Evolutionary conservation across 2,888 invertebrate species (phyloP).

Genomic region (Aromia moschata): DNA sequence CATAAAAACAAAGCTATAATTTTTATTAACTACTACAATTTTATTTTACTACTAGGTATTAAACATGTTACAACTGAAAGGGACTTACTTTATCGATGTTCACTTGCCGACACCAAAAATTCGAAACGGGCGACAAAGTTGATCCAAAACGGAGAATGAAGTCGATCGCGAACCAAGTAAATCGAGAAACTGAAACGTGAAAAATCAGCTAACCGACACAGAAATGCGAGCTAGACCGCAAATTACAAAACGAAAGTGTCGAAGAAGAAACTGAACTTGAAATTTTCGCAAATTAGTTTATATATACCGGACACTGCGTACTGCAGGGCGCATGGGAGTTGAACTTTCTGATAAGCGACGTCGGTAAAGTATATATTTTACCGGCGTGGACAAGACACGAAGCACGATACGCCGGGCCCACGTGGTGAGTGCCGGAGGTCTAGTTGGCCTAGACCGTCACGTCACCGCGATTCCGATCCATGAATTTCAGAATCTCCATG

Average conservation of each 20-base stretch:
- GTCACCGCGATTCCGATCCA: conserved; percentile 13
- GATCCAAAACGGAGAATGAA: background rate
- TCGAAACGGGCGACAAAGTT: no score
- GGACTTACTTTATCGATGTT: background rate
- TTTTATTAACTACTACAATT: no score
- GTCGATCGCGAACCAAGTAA: background rate
- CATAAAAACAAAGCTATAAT: no score
- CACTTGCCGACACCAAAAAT: background rate
- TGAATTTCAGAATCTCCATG: conserved; percentile 1
- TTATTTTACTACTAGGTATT: no score
- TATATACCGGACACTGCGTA: conserved; percentile 9
- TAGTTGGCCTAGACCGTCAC: conserved; percentile 18
- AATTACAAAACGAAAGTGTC: background rate
- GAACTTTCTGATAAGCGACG: conserved; percentile 16
- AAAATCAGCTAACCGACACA: no score
- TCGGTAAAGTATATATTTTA: conserved; percentile 6
- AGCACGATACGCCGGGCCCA: conserved; percentile 6
- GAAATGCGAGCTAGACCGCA: background rate
- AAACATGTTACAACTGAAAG: no score
- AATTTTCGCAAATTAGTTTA: conserved; percentile 17
- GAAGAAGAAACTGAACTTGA: conserved; percentile 1
- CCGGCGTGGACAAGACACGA: background rate
- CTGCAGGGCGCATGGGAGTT: conserved; percentile 16
- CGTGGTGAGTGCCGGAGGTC: conserved; percentile 15
- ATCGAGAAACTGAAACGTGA: background rate